Percentiles rank a stretch among this genome's conserved stretches.
phyloP scores from a whole-genome alignment of 2,888 invertebrate genomes.

The Ichneumoninae sp. region DNA sequence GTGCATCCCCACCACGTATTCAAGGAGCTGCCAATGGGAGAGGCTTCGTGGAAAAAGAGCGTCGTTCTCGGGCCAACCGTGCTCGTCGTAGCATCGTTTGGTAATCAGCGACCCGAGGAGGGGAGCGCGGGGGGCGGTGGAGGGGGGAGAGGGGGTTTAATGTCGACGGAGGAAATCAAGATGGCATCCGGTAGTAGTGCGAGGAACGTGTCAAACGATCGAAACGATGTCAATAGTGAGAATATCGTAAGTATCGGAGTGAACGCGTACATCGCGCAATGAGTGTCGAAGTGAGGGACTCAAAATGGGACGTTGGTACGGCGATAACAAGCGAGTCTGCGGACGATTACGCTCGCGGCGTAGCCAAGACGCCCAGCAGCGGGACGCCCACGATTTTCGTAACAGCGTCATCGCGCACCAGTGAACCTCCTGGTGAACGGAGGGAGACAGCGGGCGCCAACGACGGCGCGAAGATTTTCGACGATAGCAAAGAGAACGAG shows the following conservation, averaged over 20 bases:
- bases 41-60: constrained; percentile 61
- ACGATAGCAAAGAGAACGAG: constrained; percentile 65
- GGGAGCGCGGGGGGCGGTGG: neutral
- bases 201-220: constrained; percentile 83
- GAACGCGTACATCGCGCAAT: neutral
- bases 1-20: constrained; percentile 62
- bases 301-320: constrained; percentile 43
- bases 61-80: constrained; percentile 72
- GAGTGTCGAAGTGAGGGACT: constrained; percentile 59
- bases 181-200: constrained; percentile 84
- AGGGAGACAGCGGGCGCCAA: constrained; percentile 65
- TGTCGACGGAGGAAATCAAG: constrained; percentile 80
- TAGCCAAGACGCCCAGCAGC: constrained; percentile 65
- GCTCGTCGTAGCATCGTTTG: constrained; percentile 72
- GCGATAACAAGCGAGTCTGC: constrained; percentile 29
- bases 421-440: constrained; percentile 57
- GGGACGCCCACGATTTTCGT: constrained; percentile 80
- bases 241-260: constrained; percentile 54
- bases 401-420: constrained; percentile 76
- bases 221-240: constrained; percentile 83
- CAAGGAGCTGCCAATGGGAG: constrained; percentile 56
- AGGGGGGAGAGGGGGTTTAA: constrained; percentile 15
- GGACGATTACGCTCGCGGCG: constrained; percentile 45
- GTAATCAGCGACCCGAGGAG: neutral
- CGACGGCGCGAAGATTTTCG: constrained; percentile 62